Conservation (phyloP, 2,797 vertebrate species). For the Benthosema pterotum region DNA sequence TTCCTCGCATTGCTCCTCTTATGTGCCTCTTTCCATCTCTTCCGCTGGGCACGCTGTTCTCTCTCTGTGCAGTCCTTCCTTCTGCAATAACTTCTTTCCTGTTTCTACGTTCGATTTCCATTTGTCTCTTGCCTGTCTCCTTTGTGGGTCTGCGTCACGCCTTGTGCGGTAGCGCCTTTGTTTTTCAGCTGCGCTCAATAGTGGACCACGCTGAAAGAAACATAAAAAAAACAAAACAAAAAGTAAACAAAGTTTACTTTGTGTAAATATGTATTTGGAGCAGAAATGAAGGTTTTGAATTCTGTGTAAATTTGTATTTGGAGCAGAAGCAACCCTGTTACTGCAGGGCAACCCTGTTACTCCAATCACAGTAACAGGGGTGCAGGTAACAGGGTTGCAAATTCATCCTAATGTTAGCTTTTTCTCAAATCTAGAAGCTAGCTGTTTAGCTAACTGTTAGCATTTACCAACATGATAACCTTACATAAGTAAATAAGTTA, state of each 20-base stretch:
- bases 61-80: conserved; percentile 12
- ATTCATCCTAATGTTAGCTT: too few relatives aligned
- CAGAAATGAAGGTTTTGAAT: conserved; percentile 5
- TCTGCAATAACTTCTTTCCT: conserved; percentile 11
- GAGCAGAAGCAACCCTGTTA: not conserved
- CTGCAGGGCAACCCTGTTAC: conserved; percentile 14
- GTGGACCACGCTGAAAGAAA: not conserved
- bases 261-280: conserved; percentile 1
- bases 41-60: conserved; percentile 17
- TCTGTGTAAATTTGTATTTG: conserved; percentile 1
- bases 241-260: not conserved
- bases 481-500: too few relatives aligned
- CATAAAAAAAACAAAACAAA: too few relatives aligned
- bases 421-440: too few relatives aligned
- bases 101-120: conserved; percentile 2
- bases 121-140: conserved; percentile 11
- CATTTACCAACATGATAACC: too few relatives aligned
- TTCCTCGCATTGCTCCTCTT: not conserved
- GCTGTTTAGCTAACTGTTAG: too few relatives aligned
- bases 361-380: conserved; percentile 14
- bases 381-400: conserved; percentile 7
- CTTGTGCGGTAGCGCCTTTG: conserved; percentile 17
- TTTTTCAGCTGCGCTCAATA: conserved; percentile 19
- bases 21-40: conserved; percentile 16
- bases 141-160: conserved; percentile 16